Evolutionary conservation across 2,113 vertebrate genomes (phyloP).

Genomic region (Anarhynchus alexandrinus): DNA sequence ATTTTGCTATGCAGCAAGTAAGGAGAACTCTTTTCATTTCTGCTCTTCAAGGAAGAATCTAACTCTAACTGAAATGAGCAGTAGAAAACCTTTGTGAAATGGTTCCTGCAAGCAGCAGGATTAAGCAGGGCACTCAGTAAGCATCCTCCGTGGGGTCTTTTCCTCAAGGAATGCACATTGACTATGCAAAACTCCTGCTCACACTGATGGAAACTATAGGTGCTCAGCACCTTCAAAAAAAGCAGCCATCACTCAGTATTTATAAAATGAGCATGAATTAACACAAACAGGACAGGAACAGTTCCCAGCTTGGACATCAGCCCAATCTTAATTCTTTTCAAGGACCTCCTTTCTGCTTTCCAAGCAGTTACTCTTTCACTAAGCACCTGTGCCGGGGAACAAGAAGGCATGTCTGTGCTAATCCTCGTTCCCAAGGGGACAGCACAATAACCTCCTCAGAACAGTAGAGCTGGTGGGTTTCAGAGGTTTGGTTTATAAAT

Average conservation of each 20-base stretch:
- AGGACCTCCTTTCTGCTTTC: not conserved
- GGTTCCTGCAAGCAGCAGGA: not conserved
- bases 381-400: conserved; percentile 16
- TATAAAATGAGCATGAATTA: not conserved
- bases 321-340: conserved; percentile 27
- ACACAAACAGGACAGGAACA: not conserved
- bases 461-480: not conserved
- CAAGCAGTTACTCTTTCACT: conserved; percentile 27
- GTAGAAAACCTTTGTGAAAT: not conserved
- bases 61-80: not conserved
- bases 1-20: not conserved
- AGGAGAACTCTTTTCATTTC: not conserved
- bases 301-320: conserved; percentile 20
- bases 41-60: not conserved
- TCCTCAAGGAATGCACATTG: not conserved
- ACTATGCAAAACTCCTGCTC: not conserved
- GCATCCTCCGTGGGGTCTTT: not conserved
- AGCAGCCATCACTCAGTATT: not conserved
- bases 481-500: not conserved
- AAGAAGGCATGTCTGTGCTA: not conserved
- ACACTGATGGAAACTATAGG: not conserved
- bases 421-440: conserved; percentile 35
- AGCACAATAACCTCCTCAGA: not conserved
- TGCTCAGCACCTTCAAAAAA: not conserved
- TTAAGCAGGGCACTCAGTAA: not conserved